A percentile compares a stretch with the other conserved stretches of the same genome.
phyloP scores from a whole-genome alignment of 2,797 vertebrate genomes.

The Mormyrus hasselquistii region DNA sequence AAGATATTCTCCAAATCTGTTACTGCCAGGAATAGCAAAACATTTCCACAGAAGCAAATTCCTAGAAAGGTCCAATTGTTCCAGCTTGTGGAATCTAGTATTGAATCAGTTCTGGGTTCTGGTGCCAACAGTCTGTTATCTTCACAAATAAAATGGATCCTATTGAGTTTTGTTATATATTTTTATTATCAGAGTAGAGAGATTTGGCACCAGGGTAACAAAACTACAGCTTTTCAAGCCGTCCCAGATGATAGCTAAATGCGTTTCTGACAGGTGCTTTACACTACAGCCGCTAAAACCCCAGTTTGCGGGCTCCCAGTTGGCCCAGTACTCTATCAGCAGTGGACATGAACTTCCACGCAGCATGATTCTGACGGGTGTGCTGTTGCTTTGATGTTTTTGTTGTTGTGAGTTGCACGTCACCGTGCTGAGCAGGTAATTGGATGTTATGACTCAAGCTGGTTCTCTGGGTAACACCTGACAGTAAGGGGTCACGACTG shows the following conservation, averaged over 20 bases:
- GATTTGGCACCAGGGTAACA: background rate
- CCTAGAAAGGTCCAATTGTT: background rate
- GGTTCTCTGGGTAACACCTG: slow-evolving; percentile 6
- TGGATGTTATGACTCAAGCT: slow-evolving; percentile 41
- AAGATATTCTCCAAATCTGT: background rate
- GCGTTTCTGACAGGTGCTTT: background rate
- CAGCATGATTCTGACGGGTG: background rate
- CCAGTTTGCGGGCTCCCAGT: background rate
- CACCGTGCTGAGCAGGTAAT: slow-evolving; percentile 42
- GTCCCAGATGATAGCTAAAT: background rate
- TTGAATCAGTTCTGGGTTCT: background rate
- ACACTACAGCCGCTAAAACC: background rate
- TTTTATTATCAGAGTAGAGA: background rate
- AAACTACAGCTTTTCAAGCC: background rate
- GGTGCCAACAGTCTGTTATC: background rate
- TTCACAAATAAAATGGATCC: background rate
- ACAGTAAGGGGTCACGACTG: background rate
- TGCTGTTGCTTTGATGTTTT: background rate
- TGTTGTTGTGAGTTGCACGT: slow-evolving; percentile 23
- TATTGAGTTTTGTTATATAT: background rate
- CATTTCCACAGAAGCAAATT: background rate
- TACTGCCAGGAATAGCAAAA: background rate
- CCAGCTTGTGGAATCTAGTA: background rate
- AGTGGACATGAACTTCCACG: background rate
- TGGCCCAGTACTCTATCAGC: background rate